These are phyloP conservation scores for Trachythela sp. DNA, from an alignment of 64 coral and sea anemone species.

Conservation along the genomic window DNA sequence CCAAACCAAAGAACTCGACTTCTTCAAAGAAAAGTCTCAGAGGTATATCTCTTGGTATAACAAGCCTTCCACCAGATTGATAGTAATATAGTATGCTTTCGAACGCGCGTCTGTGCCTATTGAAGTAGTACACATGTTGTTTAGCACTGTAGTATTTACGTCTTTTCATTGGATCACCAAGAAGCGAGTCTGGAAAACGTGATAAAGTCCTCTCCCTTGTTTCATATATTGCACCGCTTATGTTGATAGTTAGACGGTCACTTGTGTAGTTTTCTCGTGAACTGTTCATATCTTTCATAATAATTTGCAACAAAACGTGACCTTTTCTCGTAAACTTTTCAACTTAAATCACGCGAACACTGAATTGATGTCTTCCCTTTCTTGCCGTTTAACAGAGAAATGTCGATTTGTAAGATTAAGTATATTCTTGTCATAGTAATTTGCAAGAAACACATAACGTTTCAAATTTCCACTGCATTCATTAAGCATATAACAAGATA, in stretches of 20 bases:
- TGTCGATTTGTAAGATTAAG: neutral
- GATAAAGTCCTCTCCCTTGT: constrained; percentile 38
- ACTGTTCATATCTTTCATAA: neutral
- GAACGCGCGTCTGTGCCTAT: constrained; percentile 65
- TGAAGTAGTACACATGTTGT: constrained; percentile 62
- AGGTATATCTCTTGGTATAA: constrained; percentile 77
- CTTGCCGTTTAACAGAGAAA: neutral
- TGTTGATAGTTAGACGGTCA: constrained; percentile 76
- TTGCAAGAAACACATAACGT: no score
- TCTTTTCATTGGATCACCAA: constrained; percentile 66
- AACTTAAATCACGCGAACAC: no score
- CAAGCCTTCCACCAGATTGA: constrained; percentile 76
- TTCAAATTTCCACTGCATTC: neutral
- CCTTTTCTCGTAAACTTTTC: no score
- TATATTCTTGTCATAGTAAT: no score
- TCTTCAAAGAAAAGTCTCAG: constrained; percentile 76
- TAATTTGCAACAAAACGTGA: no score
- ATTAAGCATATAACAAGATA: neutral
- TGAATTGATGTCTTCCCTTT: no score
- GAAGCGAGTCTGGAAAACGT: constrained; percentile 64
- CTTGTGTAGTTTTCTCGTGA: constrained; percentile 14
- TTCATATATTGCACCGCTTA: constrained; percentile 80
- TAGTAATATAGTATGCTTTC: constrained; percentile 86
- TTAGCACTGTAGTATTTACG: constrained; percentile 56
- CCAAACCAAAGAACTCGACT: constrained; percentile 79